Evolutionary conservation across 2,797 vertebrate species (phyloP), one percentile per base, ranked within the genome.

Genomic region (Hoplostethus mediterraneus): DNA sequence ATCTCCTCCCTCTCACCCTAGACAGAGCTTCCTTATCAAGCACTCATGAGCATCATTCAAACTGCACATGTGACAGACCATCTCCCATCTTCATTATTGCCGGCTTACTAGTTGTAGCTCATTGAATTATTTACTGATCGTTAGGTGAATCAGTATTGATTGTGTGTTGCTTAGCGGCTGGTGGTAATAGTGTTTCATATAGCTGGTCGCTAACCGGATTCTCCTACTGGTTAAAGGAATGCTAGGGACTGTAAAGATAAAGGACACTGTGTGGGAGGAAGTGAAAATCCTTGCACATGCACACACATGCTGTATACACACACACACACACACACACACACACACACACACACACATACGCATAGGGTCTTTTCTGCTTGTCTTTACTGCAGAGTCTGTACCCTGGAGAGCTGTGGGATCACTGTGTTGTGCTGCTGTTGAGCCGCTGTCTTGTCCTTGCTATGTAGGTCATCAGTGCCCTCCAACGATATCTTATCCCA

Each of bases 41-140:
- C 45, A 28, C 38, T 62, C 6, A 11, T 31, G 31, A 73, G 9
- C 55, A n/a, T 77, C 56, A 53, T 72, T 38, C 53, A 71, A 55
- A 62, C 72, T 54, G 58, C 25, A 31, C 71, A 69, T 30, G 14
- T 69, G 2, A 48, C 31, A 47, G 53, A 60, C 54, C 66, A 30
- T 31, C 47, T 17, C n/a, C 40, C 58, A 59, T 82, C 31, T 31
- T 65, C 84, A 71, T 49, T 68, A 69, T 76, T 77, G 80, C 75
- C 72, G 56, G 71, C 83, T 64, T 70, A 73, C 55, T 40, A 57
- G 69, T 56, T 74, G 83, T 38, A 85, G 63, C 79, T 90, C 72
- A 83, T 83, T 94, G 81, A 92, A 89, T 95, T 94, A 95, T 94
- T 93, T 92, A 73, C 83, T 94, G 96, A 95, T 94, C 93, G 89